Base-by-base conservation (phyloP, 2,797 vertebrate genomes). In the Linurgus olivaceus region DNA sequence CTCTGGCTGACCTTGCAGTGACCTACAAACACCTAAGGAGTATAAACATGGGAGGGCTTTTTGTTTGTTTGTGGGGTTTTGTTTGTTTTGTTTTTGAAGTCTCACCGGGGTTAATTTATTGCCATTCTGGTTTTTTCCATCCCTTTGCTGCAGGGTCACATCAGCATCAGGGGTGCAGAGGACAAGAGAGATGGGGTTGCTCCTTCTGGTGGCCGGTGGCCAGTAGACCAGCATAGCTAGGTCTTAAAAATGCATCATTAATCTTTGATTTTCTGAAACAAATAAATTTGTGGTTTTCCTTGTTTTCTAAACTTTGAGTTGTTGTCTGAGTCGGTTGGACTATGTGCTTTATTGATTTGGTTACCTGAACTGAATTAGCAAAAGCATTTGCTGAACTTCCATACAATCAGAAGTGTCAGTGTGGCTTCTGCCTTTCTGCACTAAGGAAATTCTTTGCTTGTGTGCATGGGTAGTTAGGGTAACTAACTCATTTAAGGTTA, bases 371-470 rank as follows among this genome's bases (percentile, higher is more conserved):
- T 80, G 90, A 76, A 77, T 77, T 77, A 57, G 72, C 40, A 82
- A 79, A 94, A 86, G 55, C 35, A n/a, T 86, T 91, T 76, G 55
- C 67, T 78, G 62, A 47, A 33, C 25, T 79, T 52, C 6, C 44
- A 24, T 72, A 2, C 57, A 72, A 88, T 52, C 73, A 77, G 62
- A 78, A 81, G 31, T 62, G 47, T 86, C 62, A 31, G 4, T 7
- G 80, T 58, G 58, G 35, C 75, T 93, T 83, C 86, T 95, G 73
- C 47, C 40, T 81, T 88, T 63, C 54, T 88, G 70, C 58, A 75
- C 13, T 6, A 54, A 86, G 42, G 68, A 74, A 83, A 86, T 92
- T 88, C 26, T 90, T 93, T 59, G 48, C 26, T 63, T 75, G 35
- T 11, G 25, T 86, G 76, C 38, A 6, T 61, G 86, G 35, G 83